Percentiles rank a stretch among this genome's conserved stretches.
These are phyloP conservation scores for Bos indicus DNA, from an alignment of 2,113 vertebrate genomes.

Conservation along the genomic window DNA sequence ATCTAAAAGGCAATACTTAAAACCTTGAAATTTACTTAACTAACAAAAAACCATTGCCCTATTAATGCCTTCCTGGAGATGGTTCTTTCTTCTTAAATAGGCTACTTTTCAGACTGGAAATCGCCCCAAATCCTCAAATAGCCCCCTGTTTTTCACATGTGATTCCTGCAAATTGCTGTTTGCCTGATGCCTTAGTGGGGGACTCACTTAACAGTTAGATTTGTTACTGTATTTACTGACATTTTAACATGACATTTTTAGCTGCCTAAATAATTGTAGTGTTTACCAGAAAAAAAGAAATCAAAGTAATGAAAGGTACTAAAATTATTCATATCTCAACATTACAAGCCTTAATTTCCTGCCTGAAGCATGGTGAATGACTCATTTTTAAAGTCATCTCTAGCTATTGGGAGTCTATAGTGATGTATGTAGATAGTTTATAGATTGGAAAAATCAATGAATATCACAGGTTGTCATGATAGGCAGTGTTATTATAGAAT, in stretches of 20 bases:
- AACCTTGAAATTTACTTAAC: constrained; percentile 38
- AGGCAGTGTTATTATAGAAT: constrained; percentile 28
- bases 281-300: constrained; percentile 53
- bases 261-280: constrained; percentile 55
- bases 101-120: constrained; percentile 48
- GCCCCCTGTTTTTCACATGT: neutral
- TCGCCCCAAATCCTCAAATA: constrained; percentile 40
- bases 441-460: constrained; percentile 45
- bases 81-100: constrained; percentile 46
- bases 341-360: constrained; percentile 46
- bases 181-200: neutral
- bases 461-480: constrained; percentile 29
- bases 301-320: constrained; percentile 51
- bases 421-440: constrained; percentile 23
- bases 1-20: constrained; percentile 38
- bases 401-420: neutral
- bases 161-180: constrained; percentile 42
- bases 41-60: neutral
- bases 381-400: constrained; percentile 48
- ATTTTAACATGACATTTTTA: constrained; percentile 50
- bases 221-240: constrained; percentile 52
- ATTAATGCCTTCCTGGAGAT: constrained; percentile 40
- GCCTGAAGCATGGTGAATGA: constrained; percentile 12
- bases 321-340: constrained; percentile 31
- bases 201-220: constrained; percentile 30